phyloP scores from a whole-genome alignment of 2,797 vertebrate genomes.

The Sarcophilus harrisii region DNA sequence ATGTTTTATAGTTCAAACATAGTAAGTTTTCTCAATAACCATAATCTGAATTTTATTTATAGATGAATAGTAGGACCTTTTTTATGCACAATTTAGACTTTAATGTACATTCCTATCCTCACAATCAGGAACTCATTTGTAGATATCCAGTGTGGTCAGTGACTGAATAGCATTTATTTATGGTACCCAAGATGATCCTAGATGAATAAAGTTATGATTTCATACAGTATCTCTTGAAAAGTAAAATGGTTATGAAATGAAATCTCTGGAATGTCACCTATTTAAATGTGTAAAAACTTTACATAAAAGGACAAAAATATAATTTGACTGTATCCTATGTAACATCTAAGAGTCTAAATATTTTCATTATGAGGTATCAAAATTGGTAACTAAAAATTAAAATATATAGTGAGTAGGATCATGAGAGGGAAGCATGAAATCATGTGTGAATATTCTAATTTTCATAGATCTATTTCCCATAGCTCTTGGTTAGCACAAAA shows the following conservation, averaged over 20 bases:
- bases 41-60: constrained; percentile 61
- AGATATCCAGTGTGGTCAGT: constrained; percentile 43
- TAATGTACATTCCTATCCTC: neutral
- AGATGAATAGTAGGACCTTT: constrained; percentile 62
- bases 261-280: constrained; percentile 54
- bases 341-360: constrained; percentile 53
- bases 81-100: constrained; percentile 45
- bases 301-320: constrained; percentile 33
- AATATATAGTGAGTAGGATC: constrained; percentile 44
- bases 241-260: constrained; percentile 43
- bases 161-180: constrained; percentile 59
- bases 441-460: neutral
- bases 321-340: constrained; percentile 19
- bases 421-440: constrained; percentile 36
- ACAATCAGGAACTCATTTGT: constrained; percentile 48
- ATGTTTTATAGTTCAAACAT: constrained; percentile 59
- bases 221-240: constrained; percentile 34
- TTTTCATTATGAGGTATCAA: constrained; percentile 42
- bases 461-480: neutral
- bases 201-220: constrained; percentile 64
- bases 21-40: constrained; percentile 68
- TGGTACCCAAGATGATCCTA: constrained; percentile 67
- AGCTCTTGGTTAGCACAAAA: constrained; percentile 43
- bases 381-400: constrained; percentile 56
- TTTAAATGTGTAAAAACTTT: constrained; percentile 15